Base-by-base conservation (phyloP, 2,113 vertebrate genomes). In the Chaetura pelagica region DNA sequence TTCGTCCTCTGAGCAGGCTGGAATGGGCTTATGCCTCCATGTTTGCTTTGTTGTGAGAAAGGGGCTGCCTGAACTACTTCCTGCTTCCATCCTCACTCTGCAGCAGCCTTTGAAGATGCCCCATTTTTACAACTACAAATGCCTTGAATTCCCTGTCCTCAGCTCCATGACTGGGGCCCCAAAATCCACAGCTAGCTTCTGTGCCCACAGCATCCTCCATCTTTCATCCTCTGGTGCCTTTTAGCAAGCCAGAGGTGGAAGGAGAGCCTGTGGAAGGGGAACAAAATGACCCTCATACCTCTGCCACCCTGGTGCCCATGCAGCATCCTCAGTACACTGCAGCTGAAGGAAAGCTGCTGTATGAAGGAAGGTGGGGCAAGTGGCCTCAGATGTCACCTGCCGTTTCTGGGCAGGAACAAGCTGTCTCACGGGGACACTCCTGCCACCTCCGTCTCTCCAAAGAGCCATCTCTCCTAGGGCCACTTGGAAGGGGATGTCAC, bases 241-340 rank as follows among this genome's bases (percentile, higher is more conserved):
- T 76, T 22, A 61, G 44, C 32, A 76, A 80, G 48, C 4, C 77
- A 84, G 46, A 84, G 15, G 30, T 27, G 6, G 29, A 93, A 80
- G 35, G 21, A 66, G 21, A 51, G 24, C 5, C 10, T 30, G 30
- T 15, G 13, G 10, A 82, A 14, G 13, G 2, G 17, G 20, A 7
- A 38, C 7, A 54, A 66, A 89, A 40, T 2, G 9, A 30, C 14
- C 13, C 35, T 52, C 0, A 0, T 22, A 10, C 26, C 26, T 64
- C 63, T 80, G 49, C 27, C 59, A 64, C 30, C 10, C 10, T 26
- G 29, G 18, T 84, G 67, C 27, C 32, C 17, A 8, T 14, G 9
- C 35, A 77, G 51, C 14, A 48, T 4, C 29, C 21, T 48, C 78
- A 72, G 27, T 18, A 8, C 0, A 0, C 27, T 34, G 35, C 59